Percentiles rank a stretch among this genome's conserved stretches.
Conservation (phyloP, 2,797 vertebrate genomes). For the Alosa sapidissima region DNA sequence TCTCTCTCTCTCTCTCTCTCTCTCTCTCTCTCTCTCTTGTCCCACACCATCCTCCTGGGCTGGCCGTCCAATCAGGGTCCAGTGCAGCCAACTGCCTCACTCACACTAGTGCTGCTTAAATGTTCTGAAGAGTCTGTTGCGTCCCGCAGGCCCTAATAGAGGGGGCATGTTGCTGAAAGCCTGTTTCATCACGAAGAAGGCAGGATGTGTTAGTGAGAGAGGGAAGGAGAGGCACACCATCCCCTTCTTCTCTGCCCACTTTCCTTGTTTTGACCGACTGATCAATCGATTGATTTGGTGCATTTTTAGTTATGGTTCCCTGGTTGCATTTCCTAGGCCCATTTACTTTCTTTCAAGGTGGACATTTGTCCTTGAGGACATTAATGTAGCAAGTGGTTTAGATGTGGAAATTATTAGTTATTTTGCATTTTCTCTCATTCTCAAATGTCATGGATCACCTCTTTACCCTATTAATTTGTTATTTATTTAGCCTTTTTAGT, state of each 20-base stretch:
- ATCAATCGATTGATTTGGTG: neutral
- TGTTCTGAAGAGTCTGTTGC: neutral
- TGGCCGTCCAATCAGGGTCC: slow-evolving; percentile 5
- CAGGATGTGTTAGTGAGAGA: too few relatives aligned
- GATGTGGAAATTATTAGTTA: neutral
- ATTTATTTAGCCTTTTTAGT: neutral
- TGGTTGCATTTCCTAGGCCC: neutral
- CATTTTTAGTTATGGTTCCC: neutral
- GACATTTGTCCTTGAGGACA: neutral
- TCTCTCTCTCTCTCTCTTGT: too few relatives aligned
- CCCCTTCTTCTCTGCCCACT: neutral
- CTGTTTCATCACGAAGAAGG: neutral
- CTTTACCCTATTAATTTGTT: neutral
- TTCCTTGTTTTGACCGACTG: neutral
- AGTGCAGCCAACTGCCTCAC: neutral
- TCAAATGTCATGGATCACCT: neutral
- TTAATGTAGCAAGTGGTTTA: neutral
- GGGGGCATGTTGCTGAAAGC: neutral
- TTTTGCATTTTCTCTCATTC: neutral
- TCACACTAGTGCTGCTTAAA: slow-evolving; percentile 10
- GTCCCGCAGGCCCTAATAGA: neutral
- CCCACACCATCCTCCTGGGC: neutral
- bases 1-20: neutral
- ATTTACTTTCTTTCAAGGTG: neutral
- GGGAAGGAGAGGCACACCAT: too few relatives aligned